These are phyloP conservation scores for Nematopogon swammerdamellus DNA, from an alignment of 2,888 invertebrate species.

Conservation along the genomic window DNA sequence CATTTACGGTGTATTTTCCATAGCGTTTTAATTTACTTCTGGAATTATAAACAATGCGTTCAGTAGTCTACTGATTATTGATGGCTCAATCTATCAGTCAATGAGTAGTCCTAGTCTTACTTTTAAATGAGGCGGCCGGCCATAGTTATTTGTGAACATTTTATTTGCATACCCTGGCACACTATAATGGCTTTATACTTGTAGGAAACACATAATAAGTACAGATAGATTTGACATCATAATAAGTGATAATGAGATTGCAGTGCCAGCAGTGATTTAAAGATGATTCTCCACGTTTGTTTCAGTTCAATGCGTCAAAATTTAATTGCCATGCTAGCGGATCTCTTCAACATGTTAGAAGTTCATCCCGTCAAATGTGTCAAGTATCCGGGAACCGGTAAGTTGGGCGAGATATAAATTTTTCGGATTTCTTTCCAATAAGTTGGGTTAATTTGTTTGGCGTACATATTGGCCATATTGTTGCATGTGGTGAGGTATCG, in stretches of 20 bases:
- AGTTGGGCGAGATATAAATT: constrained; percentile 18
- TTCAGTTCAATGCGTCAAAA: constrained; percentile 88
- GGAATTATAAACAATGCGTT: not conserved
- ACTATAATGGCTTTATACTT: too few species aligned
- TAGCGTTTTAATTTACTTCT: not conserved
- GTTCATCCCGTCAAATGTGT: constrained; percentile 89
- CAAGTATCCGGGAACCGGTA: constrained; percentile 71
- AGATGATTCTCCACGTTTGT: too few species aligned
- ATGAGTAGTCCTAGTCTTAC: too few species aligned
- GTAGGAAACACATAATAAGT: too few species aligned
- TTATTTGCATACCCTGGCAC: too few species aligned
- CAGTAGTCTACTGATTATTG: not conserved
- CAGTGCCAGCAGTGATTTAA: too few species aligned
- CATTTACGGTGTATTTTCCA: not conserved
- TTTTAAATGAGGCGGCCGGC: too few species aligned
- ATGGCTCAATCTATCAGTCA: too few species aligned
- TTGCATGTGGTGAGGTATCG: not conserved
- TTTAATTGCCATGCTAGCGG: constrained; percentile 86
- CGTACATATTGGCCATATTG: not conserved
- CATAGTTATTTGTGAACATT: too few species aligned
- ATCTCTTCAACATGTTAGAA: constrained; percentile 91
- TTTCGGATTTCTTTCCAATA: not conserved
- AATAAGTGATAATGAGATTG: too few species aligned
- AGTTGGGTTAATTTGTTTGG: not conserved
- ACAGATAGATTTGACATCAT: too few species aligned